Conservation (phyloP, 2,113 vertebrate species). For the Indri indri region DNA sequence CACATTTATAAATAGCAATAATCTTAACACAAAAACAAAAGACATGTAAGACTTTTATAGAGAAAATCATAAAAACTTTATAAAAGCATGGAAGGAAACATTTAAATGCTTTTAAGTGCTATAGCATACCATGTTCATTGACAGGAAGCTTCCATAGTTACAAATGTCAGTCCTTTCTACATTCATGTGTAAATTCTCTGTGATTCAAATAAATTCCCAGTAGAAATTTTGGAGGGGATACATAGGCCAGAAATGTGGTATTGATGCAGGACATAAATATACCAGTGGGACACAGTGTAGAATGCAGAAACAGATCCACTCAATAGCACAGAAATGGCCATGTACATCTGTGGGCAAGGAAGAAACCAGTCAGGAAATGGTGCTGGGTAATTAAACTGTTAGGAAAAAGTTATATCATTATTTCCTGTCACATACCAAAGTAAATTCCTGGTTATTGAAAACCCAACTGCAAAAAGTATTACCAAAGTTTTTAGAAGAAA, state of each 20-base stretch:
- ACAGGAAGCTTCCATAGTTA: neutral
- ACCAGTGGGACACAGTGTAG: neutral
- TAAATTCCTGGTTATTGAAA: neutral
- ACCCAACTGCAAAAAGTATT: neutral
- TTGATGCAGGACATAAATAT: neutral
- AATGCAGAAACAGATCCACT: neutral
- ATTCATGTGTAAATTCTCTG: neutral
- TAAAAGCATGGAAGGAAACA: neutral
- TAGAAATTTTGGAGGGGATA: neutral
- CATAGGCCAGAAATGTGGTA: neutral
- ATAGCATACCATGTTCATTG: neutral
- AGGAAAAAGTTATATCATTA: neutral
- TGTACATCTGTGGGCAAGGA: neutral
- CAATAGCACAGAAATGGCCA: neutral
- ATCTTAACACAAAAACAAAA: neutral
- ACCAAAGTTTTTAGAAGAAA: neutral
- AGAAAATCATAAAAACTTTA: neutral
- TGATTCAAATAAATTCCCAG: neutral
- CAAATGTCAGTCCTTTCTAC: neutral
- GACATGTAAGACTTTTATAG: neutral
- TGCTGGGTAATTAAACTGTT: neutral
- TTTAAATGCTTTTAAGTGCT: neutral
- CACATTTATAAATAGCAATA: conserved; percentile 5
- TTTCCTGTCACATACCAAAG: neutral
- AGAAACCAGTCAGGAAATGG: neutral